A percentile compares a stretch with the other conserved stretches of the same genome.
Conservation (phyloP, 2,113 vertebrate genomes). For the Rhombomys opimus region DNA sequence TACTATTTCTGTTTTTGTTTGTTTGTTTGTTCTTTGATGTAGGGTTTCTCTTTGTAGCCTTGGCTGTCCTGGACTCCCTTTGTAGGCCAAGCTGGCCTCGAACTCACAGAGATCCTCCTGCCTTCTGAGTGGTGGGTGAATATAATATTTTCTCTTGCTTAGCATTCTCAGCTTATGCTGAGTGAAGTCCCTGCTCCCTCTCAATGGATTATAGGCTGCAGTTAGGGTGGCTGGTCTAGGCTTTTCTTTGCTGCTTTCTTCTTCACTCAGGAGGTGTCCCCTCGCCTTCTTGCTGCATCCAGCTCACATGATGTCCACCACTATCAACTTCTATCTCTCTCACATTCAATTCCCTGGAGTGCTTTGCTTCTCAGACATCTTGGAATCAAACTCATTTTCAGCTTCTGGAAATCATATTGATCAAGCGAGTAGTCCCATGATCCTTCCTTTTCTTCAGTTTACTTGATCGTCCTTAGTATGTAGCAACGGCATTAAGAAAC, state of each 20-base stretch:
- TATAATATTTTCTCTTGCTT: background rate
- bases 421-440: fast-evolving
- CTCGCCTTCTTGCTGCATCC: background rate
- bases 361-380: background rate
- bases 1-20: background rate
- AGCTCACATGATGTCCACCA: fast-evolving
- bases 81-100: too few relatives aligned
- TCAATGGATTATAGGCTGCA: fast-evolving
- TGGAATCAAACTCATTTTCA: background rate
- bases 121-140: background rate
- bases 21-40: too few relatives aligned
- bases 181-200: background rate
- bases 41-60: too few relatives aligned
- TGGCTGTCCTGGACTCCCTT: too few relatives aligned
- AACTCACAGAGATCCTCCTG: too few relatives aligned
- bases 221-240: background rate
- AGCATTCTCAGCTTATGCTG: background rate
- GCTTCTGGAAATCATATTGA: background rate
- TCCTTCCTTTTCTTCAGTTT: background rate
- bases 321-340: too few relatives aligned
- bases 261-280: background rate
- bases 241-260: background rate
- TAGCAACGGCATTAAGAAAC: background rate
- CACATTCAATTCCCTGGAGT: background rate
- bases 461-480: background rate